phyloP scores from a whole-genome alignment of 30 jellyfish, hydroid and myxozoan genomes.

The Euphysa ruthae region DNA sequence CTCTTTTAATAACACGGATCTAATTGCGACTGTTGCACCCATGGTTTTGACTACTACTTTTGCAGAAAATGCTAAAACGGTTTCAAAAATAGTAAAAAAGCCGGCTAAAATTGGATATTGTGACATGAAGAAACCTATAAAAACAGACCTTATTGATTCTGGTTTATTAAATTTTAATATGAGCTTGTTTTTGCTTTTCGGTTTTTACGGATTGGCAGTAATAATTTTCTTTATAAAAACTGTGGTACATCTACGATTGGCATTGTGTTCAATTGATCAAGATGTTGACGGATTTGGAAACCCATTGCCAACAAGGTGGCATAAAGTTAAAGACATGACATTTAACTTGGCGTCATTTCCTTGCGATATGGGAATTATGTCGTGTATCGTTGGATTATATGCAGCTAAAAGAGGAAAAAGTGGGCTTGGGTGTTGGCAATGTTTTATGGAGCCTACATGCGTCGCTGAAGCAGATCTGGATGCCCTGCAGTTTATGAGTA shows the following conservation, averaged over 20 bases:
- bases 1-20: too few relatives aligned
- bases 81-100: neutral
- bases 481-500: conserved; percentile 14
- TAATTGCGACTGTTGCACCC: too few relatives aligned
- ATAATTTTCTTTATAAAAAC: conserved; percentile 12
- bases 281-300: conserved; percentile 17
- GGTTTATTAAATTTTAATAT: neutral
- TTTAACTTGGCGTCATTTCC: conserved; percentile 32
- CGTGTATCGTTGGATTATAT: conserved; percentile 37
- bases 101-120: conserved; percentile 27
- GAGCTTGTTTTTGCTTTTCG: conserved; percentile 24
- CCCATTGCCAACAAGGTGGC: conserved; percentile 29
- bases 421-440: conserved; percentile 52
- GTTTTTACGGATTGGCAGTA: conserved; percentile 33
- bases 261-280: conserved; percentile 7
- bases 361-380: conserved; percentile 35
- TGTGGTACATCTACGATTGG: conserved; percentile 20
- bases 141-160: conserved; percentile 18
- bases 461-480: conserved; percentile 8
- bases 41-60: neutral
- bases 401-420: conserved; percentile 36
- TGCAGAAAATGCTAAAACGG: neutral
- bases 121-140: conserved; percentile 5
- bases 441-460: conserved; percentile 30
- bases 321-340: conserved; percentile 15